Percentiles rank a stretch among this genome's conserved stretches.
phyloP scores from a whole-genome alignment of 2,797 vertebrate genomes.

The Galaxias olidus region DNA sequence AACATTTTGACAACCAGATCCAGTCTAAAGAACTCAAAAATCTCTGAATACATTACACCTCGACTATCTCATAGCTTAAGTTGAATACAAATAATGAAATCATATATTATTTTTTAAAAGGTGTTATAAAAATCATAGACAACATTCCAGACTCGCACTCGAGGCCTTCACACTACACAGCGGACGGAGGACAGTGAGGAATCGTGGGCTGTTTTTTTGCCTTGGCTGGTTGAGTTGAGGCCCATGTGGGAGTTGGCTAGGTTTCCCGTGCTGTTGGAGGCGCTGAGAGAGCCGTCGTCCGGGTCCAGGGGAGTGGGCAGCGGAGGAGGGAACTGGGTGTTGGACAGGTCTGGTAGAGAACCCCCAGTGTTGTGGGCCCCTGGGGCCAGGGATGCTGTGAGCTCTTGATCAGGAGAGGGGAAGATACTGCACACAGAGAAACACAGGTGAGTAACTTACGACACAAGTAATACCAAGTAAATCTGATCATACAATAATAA shows the following conservation, averaged over 20 bases:
- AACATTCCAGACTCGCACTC: no score
- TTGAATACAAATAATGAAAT: no score
- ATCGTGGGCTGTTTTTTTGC: conserved; percentile 46
- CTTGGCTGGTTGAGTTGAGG: conserved; percentile 73
- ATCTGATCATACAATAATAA: no score
- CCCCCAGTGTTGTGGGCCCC: conserved; percentile 89
- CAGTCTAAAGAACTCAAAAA: no score
- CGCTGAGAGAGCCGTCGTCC: conserved; percentile 81
- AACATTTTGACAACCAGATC: no score
- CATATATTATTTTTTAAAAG: no score
- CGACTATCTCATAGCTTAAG: no score
- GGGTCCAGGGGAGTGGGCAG: conserved; percentile 91
- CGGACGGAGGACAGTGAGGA: no score
- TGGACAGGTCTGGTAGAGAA: conserved; percentile 95
- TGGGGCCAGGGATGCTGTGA: conserved; percentile 81
- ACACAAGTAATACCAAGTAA: no score
- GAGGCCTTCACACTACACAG: no score
- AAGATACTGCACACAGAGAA: conserved; percentile 82
- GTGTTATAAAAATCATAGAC: no score
- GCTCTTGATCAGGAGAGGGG: conserved; percentile 90
- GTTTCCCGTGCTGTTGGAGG: conserved; percentile 82
- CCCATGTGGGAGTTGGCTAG: conserved; percentile 84
- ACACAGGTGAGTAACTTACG: conserved; percentile 15
- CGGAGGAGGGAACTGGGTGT: conserved; percentile 95
- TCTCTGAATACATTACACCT: no score